These are phyloP conservation scores for Poeciliopsis retropinna DNA, from an alignment of 2,113 vertebrate species.

Conservation along the genomic window DNA sequence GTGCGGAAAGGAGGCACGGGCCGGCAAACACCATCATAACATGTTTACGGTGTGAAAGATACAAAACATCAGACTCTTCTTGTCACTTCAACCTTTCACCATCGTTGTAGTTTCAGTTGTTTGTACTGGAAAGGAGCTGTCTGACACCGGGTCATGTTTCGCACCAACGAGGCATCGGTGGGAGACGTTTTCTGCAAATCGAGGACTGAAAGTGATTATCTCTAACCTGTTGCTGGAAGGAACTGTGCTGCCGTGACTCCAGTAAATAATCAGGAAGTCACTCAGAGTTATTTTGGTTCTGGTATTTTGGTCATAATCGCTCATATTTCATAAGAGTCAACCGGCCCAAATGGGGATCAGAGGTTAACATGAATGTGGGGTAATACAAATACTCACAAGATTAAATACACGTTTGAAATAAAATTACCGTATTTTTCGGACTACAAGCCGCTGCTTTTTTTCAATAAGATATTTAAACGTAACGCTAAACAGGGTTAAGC, in stretches of 20 bases:
- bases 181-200: too few species aligned
- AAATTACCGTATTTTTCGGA: background rate
- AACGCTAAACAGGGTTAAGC: too few species aligned
- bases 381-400: too few species aligned
- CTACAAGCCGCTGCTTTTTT: too few species aligned
- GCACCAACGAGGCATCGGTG: too few species aligned
- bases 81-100: background rate
- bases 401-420: background rate
- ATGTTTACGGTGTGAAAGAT: background rate
- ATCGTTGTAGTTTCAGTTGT: background rate
- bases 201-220: background rate
- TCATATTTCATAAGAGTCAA: background rate
- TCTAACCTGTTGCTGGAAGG: background rate
- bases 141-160: background rate
- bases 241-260: background rate
- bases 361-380: background rate
- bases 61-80: background rate
- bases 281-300: background rate
- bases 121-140: background rate
- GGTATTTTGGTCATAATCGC: background rate
- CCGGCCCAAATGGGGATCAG: background rate
- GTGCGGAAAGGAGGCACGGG: too few species aligned
- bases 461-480: too few species aligned
- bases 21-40: background rate
- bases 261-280: background rate